Base-by-base conservation (phyloP, 2,113 vertebrate species). In the Gobio gobio region DNA sequence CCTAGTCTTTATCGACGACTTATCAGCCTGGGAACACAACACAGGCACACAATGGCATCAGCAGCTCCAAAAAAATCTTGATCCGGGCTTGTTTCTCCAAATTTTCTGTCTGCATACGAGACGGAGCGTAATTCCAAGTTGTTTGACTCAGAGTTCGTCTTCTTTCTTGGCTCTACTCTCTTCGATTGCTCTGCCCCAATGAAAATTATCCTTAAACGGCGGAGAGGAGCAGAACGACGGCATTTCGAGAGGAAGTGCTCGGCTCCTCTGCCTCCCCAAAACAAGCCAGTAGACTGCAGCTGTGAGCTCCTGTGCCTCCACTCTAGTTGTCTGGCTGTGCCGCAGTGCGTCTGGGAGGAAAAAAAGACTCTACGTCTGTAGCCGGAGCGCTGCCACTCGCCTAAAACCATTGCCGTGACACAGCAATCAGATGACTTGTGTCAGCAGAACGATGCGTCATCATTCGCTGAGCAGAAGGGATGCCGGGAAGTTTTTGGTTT, bases 391-490 rank as follows among this genome's bases (percentile, higher is more conserved):
- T 79, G 10, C 83, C 78, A 92, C 93, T 90, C 90, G 93, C 92
- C 93, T 92, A 88, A 88, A 92, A 93, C 93, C 94, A 94, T 94
- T 91, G 92, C 91, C 89, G 88, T 95, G 96, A 97, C 96, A 96
- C 94, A 91, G 95, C 95, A 95, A 95, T 96, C 96, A 96, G 96
- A 96, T 96, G 96, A 96, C 95, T 94, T 64, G 26, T 82, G 64
- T 72, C 64, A 83, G 81, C 81, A 72, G 29, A 83, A 83, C 7
- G 29, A 93, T 89, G 91, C 92, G 94, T 94, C 94, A 94, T 95
- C 91, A 89, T 89, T 93, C 92, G 87, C 78, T 90, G 92, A 24
- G 45, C 91, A 91, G 89, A 80, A 90, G 90, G 80, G 86, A 89
- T 87, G 63, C 64, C 84, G 26, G 89, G 90, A 91, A 93, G 89